These are phyloP conservation scores for Sebastes paucispinis DNA, from an alignment of 2,797 vertebrate genomes.

Conservation along the genomic window DNA sequence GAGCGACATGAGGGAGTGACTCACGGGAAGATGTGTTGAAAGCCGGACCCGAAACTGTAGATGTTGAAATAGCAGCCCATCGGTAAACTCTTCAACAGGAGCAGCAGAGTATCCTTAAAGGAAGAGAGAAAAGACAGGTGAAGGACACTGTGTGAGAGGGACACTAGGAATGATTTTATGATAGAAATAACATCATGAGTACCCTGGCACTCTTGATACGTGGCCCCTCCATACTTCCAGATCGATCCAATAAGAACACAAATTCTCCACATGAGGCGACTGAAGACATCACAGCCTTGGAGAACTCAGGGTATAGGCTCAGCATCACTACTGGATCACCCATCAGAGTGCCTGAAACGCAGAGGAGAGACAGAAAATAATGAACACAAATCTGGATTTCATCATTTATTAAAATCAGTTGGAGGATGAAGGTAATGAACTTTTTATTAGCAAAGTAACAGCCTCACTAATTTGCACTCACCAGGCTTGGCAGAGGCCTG, in stretches of 20 bases:
- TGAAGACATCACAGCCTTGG: slow-evolving; percentile 66
- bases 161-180: not conserved
- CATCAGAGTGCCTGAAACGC: slow-evolving; percentile 82
- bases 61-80: slow-evolving; percentile 91
- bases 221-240: slow-evolving; percentile 78
- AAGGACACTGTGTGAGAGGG: not conserved
- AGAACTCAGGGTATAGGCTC: slow-evolving; percentile 86
- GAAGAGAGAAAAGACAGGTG: not conserved
- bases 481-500: slow-evolving; percentile 69
- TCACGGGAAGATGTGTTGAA: slow-evolving; percentile 86
- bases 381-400: not conserved
- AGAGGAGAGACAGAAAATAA: not conserved
- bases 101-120: slow-evolving; percentile 86
- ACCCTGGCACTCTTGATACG: slow-evolving; percentile 79
- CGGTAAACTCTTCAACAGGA: slow-evolving; percentile 91
- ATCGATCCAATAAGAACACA: slow-evolving; percentile 87
- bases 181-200: not conserved
- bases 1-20: slow-evolving; percentile 25
- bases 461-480: slow-evolving; percentile 37
- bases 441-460: not conserved
- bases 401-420: not conserved
- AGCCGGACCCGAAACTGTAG: slow-evolving; percentile 84
- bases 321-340: slow-evolving; percentile 84
- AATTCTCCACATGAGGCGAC: slow-evolving; percentile 80
- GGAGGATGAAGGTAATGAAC: not conserved